Percentiles rank a stretch among this genome's conserved stretches.
These are phyloP conservation scores for Hipposideros larvatus DNA, from an alignment of 2,797 vertebrate species.

Conservation along the genomic window DNA sequence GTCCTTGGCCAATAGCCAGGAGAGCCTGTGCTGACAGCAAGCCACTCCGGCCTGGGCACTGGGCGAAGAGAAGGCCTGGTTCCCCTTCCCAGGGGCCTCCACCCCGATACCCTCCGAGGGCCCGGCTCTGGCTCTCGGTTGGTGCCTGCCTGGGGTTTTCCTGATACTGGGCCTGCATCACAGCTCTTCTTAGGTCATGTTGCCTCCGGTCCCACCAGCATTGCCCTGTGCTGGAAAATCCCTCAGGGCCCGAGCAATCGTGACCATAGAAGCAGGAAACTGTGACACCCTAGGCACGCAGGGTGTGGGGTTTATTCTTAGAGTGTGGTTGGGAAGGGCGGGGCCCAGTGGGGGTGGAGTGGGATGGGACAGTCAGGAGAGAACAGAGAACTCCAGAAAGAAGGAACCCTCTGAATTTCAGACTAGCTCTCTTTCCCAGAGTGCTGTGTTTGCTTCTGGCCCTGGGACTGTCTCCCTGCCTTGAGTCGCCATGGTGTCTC, in stretches of 20 bases:
- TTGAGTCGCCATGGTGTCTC: neutral
- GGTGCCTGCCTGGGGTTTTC: slow-evolving; percentile 65
- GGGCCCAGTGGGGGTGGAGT: neutral
- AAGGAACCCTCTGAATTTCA: neutral
- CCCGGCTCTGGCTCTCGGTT: neutral
- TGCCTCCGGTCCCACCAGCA: slow-evolving; percentile 46
- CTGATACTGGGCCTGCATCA: neutral
- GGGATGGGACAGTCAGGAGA: neutral
- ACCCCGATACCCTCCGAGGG: neutral
- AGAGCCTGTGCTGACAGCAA: neutral
- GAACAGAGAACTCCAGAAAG: slow-evolving; percentile 20
- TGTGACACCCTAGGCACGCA: slow-evolving; percentile 20
- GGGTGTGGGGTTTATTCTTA: slow-evolving; percentile 73
- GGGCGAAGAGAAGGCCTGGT: neutral
- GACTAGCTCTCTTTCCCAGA: neutral
- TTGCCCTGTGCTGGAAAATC: slow-evolving; percentile 80
- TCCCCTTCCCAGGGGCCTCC: neutral
- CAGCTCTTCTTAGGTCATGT: slow-evolving; percentile 51
- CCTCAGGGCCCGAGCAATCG: slow-evolving; percentile 52
- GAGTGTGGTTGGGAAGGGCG: slow-evolving; percentile 72
- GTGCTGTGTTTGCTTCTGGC: neutral
- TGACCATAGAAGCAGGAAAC: slow-evolving; percentile 57
- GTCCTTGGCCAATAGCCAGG: neutral
- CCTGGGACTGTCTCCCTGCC: too few relatives aligned
- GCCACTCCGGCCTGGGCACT: neutral